phyloP scores from a whole-genome alignment of 2,888 invertebrate genomes.

The Macaria notata region DNA sequence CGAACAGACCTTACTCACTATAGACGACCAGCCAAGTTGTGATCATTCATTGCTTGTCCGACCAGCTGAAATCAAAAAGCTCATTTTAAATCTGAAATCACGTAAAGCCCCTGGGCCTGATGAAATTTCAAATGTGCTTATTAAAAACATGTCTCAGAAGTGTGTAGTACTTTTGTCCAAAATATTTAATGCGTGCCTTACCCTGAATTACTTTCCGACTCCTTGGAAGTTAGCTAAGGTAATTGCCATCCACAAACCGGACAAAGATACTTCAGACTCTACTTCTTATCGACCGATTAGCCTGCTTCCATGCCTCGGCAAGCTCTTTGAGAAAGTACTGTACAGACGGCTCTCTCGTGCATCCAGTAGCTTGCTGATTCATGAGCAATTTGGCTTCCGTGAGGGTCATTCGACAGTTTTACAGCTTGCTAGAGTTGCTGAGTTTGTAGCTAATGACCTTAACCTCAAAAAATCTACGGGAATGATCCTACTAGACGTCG shows the following conservation, averaged over 20 bases:
- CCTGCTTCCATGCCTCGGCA: constrained; percentile 5
- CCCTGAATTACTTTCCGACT: constrained; percentile 1
- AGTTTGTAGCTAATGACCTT: constrained; percentile 2
- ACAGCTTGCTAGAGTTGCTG: constrained; percentile 8
- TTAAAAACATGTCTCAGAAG: constrained; percentile 9
- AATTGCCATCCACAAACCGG: constrained; percentile 10
- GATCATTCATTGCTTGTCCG: not conserved
- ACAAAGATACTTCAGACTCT: constrained; percentile 1
- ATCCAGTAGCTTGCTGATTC: not conserved
- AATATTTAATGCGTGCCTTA: constrained; percentile 11
- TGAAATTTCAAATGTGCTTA: constrained; percentile 6
- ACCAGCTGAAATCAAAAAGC: not conserved
- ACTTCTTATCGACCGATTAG: constrained; percentile 12
- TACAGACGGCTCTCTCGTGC: not conserved
- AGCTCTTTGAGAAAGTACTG: constrained; percentile 12
- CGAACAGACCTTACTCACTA: not conserved
- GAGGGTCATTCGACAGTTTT: constrained; percentile 6
- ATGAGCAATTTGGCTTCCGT: constrained; percentile 15
- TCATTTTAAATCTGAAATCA: not conserved
- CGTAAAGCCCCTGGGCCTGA: constrained; percentile 11
- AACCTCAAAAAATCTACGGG: constrained; percentile 5
- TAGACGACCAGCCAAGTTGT: not conserved
- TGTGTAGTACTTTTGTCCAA: constrained; percentile 5
- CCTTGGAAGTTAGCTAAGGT: constrained; percentile 11
- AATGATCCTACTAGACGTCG: not conserved